Evolutionary conservation across 2,113 vertebrate genomes (phyloP).

Genomic region (Orientallactaga bullata): DNA sequence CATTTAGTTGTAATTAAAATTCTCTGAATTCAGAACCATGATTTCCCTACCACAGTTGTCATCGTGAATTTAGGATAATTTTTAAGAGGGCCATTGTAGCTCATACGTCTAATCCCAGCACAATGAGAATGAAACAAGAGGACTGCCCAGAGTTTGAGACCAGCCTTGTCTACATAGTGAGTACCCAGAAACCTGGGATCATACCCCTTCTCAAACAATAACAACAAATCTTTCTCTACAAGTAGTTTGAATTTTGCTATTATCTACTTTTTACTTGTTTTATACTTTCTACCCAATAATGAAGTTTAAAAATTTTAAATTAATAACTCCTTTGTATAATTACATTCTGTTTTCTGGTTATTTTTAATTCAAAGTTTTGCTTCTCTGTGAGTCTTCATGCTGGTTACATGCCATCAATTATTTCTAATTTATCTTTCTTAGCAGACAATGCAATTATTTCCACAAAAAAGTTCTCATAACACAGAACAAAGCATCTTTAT

Average conservation of each 20-base stretch:
- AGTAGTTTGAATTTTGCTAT: constrained; percentile 27
- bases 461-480: constrained; percentile 54
- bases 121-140: background rate
- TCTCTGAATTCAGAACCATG: constrained; percentile 40
- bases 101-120: background rate
- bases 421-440: constrained; percentile 67
- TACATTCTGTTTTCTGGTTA: constrained; percentile 35
- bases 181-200: too few species aligned
- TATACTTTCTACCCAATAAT: constrained; percentile 30
- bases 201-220: too few species aligned
- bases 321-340: constrained; percentile 20
- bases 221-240: constrained; percentile 44
- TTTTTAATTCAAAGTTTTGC: constrained; percentile 63
- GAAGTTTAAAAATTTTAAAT: constrained; percentile 40
- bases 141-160: too few species aligned
- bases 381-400: constrained; percentile 11
- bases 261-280: constrained; percentile 47
- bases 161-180: background rate
- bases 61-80: constrained; percentile 59
- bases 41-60: background rate
- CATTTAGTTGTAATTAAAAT: constrained; percentile 46
- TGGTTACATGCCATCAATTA: constrained; percentile 62
- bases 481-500: constrained; percentile 31
- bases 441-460: constrained; percentile 57
- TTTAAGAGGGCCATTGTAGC: background rate